Base-by-base conservation (phyloP, 2,797 vertebrate species). In the Prunella strophiata region DNA sequence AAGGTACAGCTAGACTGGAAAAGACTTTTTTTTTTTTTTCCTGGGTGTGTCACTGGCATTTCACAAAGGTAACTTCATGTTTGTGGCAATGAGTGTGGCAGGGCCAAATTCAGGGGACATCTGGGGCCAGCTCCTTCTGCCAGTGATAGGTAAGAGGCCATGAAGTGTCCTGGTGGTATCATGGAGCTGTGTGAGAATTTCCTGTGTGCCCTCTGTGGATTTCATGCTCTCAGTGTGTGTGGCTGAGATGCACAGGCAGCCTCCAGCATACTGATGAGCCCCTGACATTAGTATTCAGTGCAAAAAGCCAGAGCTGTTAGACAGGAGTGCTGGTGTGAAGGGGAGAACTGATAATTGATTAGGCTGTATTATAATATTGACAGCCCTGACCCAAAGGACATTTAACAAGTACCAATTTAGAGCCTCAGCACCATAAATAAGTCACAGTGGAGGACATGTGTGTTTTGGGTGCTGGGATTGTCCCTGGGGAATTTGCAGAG, bases 291-390 rank as follows among this genome's bases (percentile, higher is more conserved):
- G 86, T 84, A 96, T 94, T 96, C 97, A 93, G 82, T 34, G 71
- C 85, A 50, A 76, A 95, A 94, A 90, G 52, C 88, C 16, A 1
- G 79, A 91, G 92, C 93, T 97, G 92, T 95, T 96, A 93, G 93
- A 93, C 74, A 91, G 90, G 96, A 96, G 96, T 83, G 95, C 93
- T 54, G 59, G 84, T 94, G 93, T 72, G 91, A 97, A 96, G 82
- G 71, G 93, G 61, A 96, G 87, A 88, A 80, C 78, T 92, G 96
- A 85, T 94, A 97, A 97, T 96, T 96, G 95, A 97, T 98, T 95
- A 96, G 91, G 71, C 67, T 85, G 93, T 87, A 58, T 94, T 93
- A 88, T 81, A 95, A 94, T 96, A 97, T 89, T 68, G 95, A 94
- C 91, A 94, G 85, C 6, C n/a, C 85, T 59, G 89, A 92, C 72